Conservation (phyloP, 2,888 invertebrate genomes). For the Mellilla xanthometata region DNA sequence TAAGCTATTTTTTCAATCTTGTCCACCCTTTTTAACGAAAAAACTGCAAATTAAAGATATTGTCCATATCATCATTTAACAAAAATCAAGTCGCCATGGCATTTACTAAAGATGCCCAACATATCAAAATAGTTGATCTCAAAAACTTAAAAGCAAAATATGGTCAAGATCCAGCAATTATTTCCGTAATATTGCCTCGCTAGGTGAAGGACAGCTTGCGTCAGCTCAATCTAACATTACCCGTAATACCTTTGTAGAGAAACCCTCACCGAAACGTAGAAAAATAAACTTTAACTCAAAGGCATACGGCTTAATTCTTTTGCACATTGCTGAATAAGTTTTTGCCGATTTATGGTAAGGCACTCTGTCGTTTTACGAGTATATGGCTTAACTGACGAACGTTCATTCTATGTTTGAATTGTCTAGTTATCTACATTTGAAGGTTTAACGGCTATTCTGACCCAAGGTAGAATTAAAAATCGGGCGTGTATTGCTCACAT, state of each 20-base stretch:
- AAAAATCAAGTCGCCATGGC: too few relatives aligned
- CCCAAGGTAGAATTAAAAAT: neutral
- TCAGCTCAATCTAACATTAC: slow-evolving; percentile 24
- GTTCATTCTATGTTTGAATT: slow-evolving; percentile 10
- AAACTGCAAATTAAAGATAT: too few relatives aligned
- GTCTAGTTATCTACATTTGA: neutral
- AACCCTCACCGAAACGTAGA: too few relatives aligned
- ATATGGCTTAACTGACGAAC: slow-evolving; percentile 15
- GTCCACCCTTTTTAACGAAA: too few relatives aligned
- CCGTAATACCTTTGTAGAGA: too few relatives aligned
- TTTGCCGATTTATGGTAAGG: slow-evolving; percentile 16
- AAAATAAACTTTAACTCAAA: too few relatives aligned
- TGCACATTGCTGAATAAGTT: too few relatives aligned
- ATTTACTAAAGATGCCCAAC: neutral
- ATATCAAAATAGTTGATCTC: slow-evolving; percentile 19
- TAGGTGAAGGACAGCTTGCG: slow-evolving; percentile 57
- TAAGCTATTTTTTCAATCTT: too few relatives aligned
- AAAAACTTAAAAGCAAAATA: slow-evolving; percentile 32
- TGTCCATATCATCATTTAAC: too few relatives aligned
- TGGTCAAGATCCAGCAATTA: slow-evolving; percentile 48
- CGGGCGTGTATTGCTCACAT: too few relatives aligned
- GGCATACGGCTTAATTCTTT: too few relatives aligned
- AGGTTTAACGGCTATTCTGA: neutral
- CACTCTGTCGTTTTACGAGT: too few relatives aligned
- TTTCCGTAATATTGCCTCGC: slow-evolving; percentile 44